Evolutionary conservation across 2,888 invertebrate genomes (phyloP), one percentile per base, ranked within the genome.

Genomic region (Brassicogethes aeneus): DNA sequence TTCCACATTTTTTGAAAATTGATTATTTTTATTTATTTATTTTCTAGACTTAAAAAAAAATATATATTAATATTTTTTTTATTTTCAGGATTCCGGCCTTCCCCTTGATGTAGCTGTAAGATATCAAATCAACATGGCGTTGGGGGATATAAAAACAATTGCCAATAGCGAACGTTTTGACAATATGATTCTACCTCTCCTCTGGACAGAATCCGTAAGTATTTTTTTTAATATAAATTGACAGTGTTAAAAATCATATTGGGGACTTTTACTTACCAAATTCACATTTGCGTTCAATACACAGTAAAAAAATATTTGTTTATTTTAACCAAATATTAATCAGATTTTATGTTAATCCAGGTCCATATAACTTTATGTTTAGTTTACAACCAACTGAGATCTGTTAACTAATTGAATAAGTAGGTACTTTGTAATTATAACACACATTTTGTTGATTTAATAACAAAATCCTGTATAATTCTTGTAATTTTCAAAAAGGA

Each of bases 141-240:
- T 91, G 17, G 78, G 78, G 15, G 77, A 85, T 58, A 71, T 91
- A 36, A 70, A 73, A 2, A 62, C 66, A 3, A 84, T 88, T 54
- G 74, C 76, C 1, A 76, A 82, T 53, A 76, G 79, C 1, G 76
- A 75, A 2, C 72, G 69, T 40, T 88, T 91, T 59, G 72, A 80
- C 38, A 71, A 87, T 51, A 70, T 85, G 62, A 77, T 85, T 8
- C 68, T 90, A 2, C 92, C 92, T 0, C 70, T 91, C 60, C 69
- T 91, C 2, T 92, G 91, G 91, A 88, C 88, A 50, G 90, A 91
- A 75, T 87, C 88, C 61, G 91, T 90, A 76, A 85, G 87, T 81
- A 59, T 39, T 15, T 17, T 39, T n/a, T n/a, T 34, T 44, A 14
- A 15, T n/a, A 17, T 33, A 17, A 16, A 32, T 14, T 12, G 5